Conservation (phyloP, 2,113 vertebrate genomes). For the Thamnophis sirtalis region DNA sequence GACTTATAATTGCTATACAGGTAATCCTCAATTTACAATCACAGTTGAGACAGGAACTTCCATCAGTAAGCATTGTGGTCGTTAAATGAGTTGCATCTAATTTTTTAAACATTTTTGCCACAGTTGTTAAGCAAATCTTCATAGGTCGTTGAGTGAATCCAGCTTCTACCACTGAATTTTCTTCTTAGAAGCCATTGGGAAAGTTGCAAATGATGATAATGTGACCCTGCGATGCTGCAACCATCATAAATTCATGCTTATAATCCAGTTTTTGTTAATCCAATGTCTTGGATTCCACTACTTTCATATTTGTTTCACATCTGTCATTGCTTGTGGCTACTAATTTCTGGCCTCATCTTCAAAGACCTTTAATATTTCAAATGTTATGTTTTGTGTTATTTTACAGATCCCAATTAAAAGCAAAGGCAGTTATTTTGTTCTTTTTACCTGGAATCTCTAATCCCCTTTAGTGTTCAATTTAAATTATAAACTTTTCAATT, state of each 20-base stretch:
- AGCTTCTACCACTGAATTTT: background rate
- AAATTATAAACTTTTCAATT: background rate
- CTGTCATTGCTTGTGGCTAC: background rate
- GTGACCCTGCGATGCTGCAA: background rate
- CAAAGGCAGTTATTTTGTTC: background rate
- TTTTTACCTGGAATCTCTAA: background rate
- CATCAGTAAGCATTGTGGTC: background rate
- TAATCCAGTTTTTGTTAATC: background rate
- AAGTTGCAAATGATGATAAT: background rate
- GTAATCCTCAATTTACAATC: background rate
- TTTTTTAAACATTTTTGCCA: background rate
- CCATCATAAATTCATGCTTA: background rate
- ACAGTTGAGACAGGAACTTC: background rate
- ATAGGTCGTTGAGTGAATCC: background rate
- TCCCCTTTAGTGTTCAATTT: background rate
- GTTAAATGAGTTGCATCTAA: background rate
- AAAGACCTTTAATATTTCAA: background rate
- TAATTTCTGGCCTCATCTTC: background rate
- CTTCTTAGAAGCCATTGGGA: background rate
- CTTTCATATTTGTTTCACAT: background rate
- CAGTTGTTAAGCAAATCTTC: background rate
- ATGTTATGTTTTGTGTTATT: background rate
- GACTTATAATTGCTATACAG: background rate
- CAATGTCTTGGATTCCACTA: background rate
- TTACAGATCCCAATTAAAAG: background rate